phyloP scores from a whole-genome alignment of 1,140 invertebrate species.

The Ruditapes philippinarum region DNA sequence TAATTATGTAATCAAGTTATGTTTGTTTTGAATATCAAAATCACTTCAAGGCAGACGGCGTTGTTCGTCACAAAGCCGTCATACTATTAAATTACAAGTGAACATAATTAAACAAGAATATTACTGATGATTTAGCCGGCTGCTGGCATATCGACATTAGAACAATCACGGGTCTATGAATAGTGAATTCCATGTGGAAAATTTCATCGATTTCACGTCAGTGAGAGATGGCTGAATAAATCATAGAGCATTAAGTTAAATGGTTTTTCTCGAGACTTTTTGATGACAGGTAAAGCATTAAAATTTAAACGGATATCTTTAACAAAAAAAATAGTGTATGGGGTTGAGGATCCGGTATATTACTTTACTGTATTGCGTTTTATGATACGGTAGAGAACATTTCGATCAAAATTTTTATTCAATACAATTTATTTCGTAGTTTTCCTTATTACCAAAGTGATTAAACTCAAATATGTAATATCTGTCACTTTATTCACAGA shows the following conservation, averaged over 20 bases:
- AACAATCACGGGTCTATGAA: neutral
- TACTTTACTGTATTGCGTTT: too few species aligned
- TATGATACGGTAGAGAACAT: too few species aligned
- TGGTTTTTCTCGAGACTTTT: neutral
- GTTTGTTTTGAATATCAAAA: neutral
- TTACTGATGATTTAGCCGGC: neutral
- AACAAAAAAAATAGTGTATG: too few species aligned
- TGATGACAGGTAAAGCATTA: neutral
- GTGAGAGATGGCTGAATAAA: slow-evolving; percentile 16
- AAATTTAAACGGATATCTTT: neutral
- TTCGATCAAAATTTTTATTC: too few species aligned
- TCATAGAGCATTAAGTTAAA: neutral
- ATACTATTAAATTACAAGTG: neutral
- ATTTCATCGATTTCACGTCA: neutral
- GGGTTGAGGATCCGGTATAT: too few species aligned
- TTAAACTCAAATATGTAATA: too few species aligned
- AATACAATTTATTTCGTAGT: too few species aligned
- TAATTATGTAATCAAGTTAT: neutral
- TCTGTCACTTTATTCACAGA: too few species aligned
- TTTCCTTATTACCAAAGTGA: too few species aligned
- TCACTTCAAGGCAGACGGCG: neutral
- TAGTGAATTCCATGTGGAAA: neutral
- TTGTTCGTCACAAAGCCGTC: neutral
- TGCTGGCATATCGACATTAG: neutral
- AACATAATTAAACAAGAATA: neutral